Percentiles rank a stretch among this genome's conserved stretches.
Evolutionary conservation across 2,888 invertebrate genomes (phyloP).

Genomic region (Spatulosminthurus flaviceps): DNA sequence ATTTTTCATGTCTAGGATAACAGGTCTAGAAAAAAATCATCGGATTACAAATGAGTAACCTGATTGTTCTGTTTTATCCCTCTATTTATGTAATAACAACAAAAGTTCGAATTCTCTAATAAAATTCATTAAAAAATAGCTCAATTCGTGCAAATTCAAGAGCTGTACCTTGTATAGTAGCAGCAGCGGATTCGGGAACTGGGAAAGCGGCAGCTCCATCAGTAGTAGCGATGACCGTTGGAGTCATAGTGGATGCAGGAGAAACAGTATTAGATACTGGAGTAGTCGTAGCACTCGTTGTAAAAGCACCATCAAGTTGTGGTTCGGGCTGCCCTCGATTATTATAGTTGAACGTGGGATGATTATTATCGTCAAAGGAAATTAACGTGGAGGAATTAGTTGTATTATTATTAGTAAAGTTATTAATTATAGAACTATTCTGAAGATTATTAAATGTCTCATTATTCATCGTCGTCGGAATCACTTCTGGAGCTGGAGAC

Average conservation of each 20-base stretch:
- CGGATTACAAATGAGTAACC: too few species aligned
- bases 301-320: conserved; percentile 46
- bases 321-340: conserved; percentile 27
- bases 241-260: neutral
- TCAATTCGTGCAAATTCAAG: too few species aligned
- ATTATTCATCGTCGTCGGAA: conserved; percentile 40
- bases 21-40: conserved; percentile 30
- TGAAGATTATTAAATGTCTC: conserved; percentile 43
- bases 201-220: neutral
- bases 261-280: conserved; percentile 6
- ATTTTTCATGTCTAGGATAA: conserved; percentile 23
- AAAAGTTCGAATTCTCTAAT: too few species aligned
- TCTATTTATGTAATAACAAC: too few species aligned
- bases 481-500: conserved; percentile 23
- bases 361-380: conserved; percentile 43
- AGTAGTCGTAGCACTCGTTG: conserved; percentile 24
- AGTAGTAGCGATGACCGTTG: neutral
- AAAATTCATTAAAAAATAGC: too few species aligned
- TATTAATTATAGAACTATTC: conserved; percentile 46
- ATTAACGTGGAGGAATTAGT: conserved; percentile 42
- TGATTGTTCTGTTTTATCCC: too few species aligned
- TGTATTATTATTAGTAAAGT: conserved; percentile 43
- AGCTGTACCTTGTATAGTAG: conserved; percentile 3
- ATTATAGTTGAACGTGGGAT: conserved; percentile 25
- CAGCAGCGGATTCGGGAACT: neutral